Conservation (phyloP, 2,888 invertebrate species). For the Cerceris ruficornis region DNA sequence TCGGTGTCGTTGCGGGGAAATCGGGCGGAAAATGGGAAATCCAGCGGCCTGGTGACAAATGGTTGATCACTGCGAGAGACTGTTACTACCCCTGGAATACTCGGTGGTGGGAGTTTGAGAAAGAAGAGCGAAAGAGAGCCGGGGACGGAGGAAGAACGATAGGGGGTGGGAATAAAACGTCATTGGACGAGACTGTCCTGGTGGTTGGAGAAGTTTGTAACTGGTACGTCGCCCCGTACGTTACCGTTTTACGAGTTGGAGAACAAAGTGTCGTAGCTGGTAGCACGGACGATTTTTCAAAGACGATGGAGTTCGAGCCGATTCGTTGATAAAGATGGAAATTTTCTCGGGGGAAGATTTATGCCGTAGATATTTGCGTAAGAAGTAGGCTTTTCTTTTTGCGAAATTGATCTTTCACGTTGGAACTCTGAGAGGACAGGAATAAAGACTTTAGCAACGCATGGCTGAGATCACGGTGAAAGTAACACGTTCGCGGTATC, state of each 20-base stretch:
- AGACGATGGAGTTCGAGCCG: background rate
- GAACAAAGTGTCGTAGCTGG: too few relatives aligned
- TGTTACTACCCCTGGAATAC: conserved; percentile 12
- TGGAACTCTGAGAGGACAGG: too few relatives aligned
- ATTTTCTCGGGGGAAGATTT: too few relatives aligned
- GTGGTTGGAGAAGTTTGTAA: background rate
- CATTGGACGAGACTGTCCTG: background rate
- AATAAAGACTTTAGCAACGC: too few relatives aligned
- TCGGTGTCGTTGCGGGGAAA: conserved; percentile 76
- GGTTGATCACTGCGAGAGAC: conserved; percentile 71
- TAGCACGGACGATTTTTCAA: background rate
- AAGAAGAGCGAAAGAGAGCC: background rate
- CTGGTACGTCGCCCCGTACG: too few relatives aligned
- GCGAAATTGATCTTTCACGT: too few relatives aligned
- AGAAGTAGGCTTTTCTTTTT: too few relatives aligned
- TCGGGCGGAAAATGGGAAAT: conserved; percentile 81
- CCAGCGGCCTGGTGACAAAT: conserved; percentile 81
- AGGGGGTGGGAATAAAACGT: background rate
- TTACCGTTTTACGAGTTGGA: too few relatives aligned
- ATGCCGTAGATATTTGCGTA: too few relatives aligned
- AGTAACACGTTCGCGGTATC: too few relatives aligned
- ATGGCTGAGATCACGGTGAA: too few relatives aligned
- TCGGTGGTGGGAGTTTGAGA: conserved; percentile 28
- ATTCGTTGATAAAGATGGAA: background rate
- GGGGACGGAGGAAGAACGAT: background rate